Conservation (phyloP, 1,140 invertebrate genomes). For the Drosophila sturtevanti region DNA sequence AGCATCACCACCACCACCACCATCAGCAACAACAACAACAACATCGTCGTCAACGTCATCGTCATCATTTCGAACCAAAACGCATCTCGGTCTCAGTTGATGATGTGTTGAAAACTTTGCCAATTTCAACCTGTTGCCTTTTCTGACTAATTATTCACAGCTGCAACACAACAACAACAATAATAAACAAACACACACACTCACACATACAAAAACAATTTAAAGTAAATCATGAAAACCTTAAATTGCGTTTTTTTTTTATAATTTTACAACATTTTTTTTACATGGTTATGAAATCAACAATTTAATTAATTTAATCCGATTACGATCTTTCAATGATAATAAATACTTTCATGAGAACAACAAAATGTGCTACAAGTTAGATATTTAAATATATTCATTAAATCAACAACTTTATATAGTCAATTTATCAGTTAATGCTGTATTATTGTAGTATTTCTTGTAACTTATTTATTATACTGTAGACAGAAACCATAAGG, state of each 20-base stretch:
- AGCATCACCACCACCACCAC: conserved; percentile 41
- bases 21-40: conserved; percentile 23
- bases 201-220: neutral
- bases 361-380: no score
- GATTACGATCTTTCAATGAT: neutral
- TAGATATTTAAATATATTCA: no score
- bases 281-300: neutral
- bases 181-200: neutral
- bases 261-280: neutral
- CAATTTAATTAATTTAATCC: conserved; percentile 1
- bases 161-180: neutral
- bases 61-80: conserved; percentile 26
- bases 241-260: neutral
- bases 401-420: no score
- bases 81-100: conserved; percentile 22
- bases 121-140: neutral
- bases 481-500: no score
- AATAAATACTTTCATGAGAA: neutral
- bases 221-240: neutral
- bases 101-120: conserved; percentile 6
- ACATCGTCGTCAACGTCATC: conserved; percentile 30
- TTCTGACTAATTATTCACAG: conserved; percentile 5
- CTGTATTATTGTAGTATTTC: no score
- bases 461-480: no score
- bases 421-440: no score